Percentiles rank a stretch among this genome's conserved stretches.
phyloP scores from a whole-genome alignment of 53 echinoderm and acorn worm genomes.

The Arbacia lixula region DNA sequence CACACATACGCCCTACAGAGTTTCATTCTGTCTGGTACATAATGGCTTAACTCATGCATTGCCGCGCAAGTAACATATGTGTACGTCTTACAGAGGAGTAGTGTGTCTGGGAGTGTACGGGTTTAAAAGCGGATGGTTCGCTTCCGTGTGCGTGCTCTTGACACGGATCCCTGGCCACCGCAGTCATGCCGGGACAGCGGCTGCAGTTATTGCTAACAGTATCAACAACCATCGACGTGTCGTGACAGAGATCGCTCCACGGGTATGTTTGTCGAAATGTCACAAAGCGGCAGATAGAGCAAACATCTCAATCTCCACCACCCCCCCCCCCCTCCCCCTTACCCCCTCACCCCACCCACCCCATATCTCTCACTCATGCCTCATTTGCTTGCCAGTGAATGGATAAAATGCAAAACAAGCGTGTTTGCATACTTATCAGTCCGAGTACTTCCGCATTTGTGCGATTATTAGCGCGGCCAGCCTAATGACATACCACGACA shows the following conservation, averaged over 20 bases:
- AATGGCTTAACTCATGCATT: too few species aligned
- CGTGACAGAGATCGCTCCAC: constrained; percentile 8
- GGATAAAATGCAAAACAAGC: constrained; percentile 33
- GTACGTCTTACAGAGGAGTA: too few species aligned
- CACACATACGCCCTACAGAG: too few species aligned
- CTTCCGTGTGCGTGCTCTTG: constrained; percentile 29
- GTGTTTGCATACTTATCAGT: constrained; percentile 53
- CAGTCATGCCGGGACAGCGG: too few species aligned
- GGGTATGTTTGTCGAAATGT: constrained; percentile 49
- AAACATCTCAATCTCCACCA: constrained; percentile 1
- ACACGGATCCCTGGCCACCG: constrained; percentile 44
- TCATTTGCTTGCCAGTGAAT: too few species aligned
- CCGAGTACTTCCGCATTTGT: constrained; percentile 53
- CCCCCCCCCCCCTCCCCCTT: background rate
- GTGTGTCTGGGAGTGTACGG: too few species aligned
- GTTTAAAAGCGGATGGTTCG: constrained; percentile 33
- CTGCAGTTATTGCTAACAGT: constrained; percentile 26
- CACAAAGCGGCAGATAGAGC: background rate
- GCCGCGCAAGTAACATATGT: too few species aligned
- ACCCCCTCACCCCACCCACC: too few species aligned
- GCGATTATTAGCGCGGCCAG: constrained; percentile 36
- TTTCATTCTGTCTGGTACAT: too few species aligned
- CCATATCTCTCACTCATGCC: too few species aligned
- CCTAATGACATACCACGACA: constrained; percentile 34
- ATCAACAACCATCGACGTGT: constrained; percentile 39